A percentile compares a stretch with the other conserved stretches of the same genome.
phyloP scores from a whole-genome alignment of 2,797 vertebrate species.

The Erpetoichthys calabaricus region DNA sequence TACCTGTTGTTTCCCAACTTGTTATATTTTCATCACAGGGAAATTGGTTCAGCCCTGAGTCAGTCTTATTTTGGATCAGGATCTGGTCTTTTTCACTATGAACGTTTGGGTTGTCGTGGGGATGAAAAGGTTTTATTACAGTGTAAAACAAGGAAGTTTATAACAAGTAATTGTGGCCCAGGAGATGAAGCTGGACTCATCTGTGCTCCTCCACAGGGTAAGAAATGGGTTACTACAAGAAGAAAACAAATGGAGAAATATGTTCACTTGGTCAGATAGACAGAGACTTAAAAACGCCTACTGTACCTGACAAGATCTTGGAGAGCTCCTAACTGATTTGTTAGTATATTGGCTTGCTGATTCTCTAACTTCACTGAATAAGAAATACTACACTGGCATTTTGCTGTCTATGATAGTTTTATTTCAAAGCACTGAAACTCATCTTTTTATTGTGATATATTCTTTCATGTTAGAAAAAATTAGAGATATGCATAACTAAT shows the following conservation, averaged over 20 bases:
- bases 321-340: too few species aligned
- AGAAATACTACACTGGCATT: too few species aligned
- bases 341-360: too few species aligned
- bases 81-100: constrained; percentile 62
- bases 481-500: too few species aligned
- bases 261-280: not conserved
- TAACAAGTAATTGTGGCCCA: constrained; percentile 62
- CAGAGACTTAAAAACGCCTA: not conserved
- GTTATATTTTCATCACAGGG: constrained; percentile 33
- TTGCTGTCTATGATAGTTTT: too few species aligned
- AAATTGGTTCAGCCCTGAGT: constrained; percentile 61
- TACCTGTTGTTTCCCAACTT: not conserved
- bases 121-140: constrained; percentile 62
- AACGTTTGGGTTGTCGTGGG: constrained; percentile 70
- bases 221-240: constrained; percentile 20
- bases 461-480: too few species aligned
- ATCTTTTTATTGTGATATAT: too few species aligned
- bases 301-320: too few species aligned
- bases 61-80: constrained; percentile 46
- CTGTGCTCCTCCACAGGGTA: constrained; percentile 74
- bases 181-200: constrained; percentile 54
- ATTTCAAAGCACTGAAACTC: too few species aligned
- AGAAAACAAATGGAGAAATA: not conserved
- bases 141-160: constrained; percentile 58
- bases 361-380: too few species aligned